Evolutionary conservation across 2,888 invertebrate species (phyloP).

Genomic region (Globia sparganii): DNA sequence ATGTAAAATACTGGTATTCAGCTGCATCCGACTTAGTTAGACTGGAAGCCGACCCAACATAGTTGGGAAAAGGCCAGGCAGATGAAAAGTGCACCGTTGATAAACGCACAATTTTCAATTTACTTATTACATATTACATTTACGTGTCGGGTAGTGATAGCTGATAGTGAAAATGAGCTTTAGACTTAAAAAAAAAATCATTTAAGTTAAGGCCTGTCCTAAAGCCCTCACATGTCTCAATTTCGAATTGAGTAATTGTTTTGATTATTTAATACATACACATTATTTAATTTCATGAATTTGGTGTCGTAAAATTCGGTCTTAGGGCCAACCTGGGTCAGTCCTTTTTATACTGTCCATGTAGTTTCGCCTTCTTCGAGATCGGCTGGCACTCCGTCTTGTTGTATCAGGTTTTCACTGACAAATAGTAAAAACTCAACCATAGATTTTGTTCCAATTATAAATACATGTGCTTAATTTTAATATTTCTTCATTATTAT

Average conservation of each 20-base stretch:
- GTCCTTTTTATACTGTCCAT: slow-evolving; percentile 38
- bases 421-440: slow-evolving; percentile 58
- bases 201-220: background rate
- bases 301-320: background rate
- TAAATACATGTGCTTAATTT: background rate
- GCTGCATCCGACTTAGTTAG: no score
- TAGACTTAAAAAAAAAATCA: background rate
- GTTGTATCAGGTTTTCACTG: slow-evolving; percentile 65
- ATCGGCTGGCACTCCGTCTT: slow-evolving; percentile 37
- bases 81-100: no score
- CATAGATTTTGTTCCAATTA: slow-evolving; percentile 30
- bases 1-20: no score
- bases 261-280: background rate
- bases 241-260: background rate
- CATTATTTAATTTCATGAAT: background rate
- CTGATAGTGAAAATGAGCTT: background rate
- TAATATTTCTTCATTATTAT: slow-evolving; percentile 11
- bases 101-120: no score
- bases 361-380: slow-evolving; percentile 43
- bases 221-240: background rate
- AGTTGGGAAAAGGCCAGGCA: no score
- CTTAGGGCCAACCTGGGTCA: background rate
- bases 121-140: no score
- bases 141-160: background rate
- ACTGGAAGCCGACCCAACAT: no score